Conservation (phyloP, 2,797 vertebrate species). For the Sebastes hubbsi region DNA sequence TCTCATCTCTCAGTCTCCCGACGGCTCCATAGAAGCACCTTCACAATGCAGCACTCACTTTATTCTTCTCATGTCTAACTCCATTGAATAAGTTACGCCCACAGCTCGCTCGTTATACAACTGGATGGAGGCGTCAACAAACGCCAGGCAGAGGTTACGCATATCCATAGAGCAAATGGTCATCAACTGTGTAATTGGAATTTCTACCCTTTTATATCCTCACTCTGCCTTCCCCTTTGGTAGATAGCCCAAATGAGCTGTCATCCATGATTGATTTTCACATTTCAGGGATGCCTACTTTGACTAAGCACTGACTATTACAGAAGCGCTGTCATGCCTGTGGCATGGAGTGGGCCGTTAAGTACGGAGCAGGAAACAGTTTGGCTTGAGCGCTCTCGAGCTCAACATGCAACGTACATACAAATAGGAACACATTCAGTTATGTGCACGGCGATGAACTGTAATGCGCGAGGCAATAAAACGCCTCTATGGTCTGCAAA, state of each 20-base stretch:
- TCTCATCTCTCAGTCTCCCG: constrained; percentile 16
- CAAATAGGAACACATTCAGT: constrained; percentile 47
- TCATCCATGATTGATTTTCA: constrained; percentile 81
- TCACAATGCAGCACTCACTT: background rate
- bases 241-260: constrained; percentile 78
- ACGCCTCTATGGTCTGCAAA: constrained; percentile 33
- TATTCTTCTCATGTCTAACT: constrained; percentile 30
- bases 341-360: constrained; percentile 53
- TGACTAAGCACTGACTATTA: constrained; percentile 71
- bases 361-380: constrained; percentile 36
- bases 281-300: constrained; percentile 77
- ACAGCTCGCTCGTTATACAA: constrained; percentile 56
- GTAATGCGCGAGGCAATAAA: constrained; percentile 20
- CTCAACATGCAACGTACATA: constrained; percentile 51
- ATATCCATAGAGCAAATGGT: constrained; percentile 62
- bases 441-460: constrained; percentile 15
- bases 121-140: constrained; percentile 54
- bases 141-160: constrained; percentile 61
- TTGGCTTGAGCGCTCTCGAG: constrained; percentile 30
- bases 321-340: constrained; percentile 52
- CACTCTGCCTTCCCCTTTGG: constrained; percentile 36
- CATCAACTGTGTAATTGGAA: constrained; percentile 76
- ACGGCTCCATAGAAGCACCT: constrained; percentile 1
- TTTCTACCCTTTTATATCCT: constrained; percentile 60
- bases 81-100: constrained; percentile 32